Evolutionary conservation across 2,888 invertebrate genomes (phyloP), one percentile per base, ranked within the genome.

Genomic region (Pollenia amentaria): DNA sequence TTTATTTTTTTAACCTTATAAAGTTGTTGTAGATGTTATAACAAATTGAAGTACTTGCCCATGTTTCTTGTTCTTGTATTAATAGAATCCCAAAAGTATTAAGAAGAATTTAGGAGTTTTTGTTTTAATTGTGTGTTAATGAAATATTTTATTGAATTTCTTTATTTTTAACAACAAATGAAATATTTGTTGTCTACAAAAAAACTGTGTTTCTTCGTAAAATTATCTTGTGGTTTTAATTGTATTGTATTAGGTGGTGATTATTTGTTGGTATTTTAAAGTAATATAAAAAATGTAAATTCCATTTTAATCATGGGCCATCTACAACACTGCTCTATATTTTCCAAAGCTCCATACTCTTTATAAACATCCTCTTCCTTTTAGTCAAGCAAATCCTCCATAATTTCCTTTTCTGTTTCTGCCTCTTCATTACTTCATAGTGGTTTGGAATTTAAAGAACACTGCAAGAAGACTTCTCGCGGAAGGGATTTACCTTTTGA

Each of bases 401-500:
- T 29, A 62, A 10, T 18, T 10, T 46, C 14, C 3, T 16, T 11
- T 38, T 53, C 44, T 51, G 67, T 60, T 16, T 21, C 48, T 21
- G 21, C 16, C 11, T 29, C 51, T 42, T 78, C 16, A 42, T 78
- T 44, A 40, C 29, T 62, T 48, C 29, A 48, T 60, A n/a, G 18
- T 48, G 60, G 11, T 9, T 42, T 65, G 16, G 16, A 40, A 84
- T 90, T 96, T 97, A 98, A 86, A 98, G 95, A 89, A 98, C 95
- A 90, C 95, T 95, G 94, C 98, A 98, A 86, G 97, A 97, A 92
- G 97, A 97, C 94, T 98, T 98, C 94, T 98, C 98, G 90, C 98
- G 96, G 95, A 98, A 99, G 53, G 99, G 99, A 94, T 99, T 99
- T 18, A 98, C 98, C 93, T 98, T 98, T 93, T 98, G 98, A 90